phyloP scores from a whole-genome alignment of 2,113 vertebrate species.

The Hemiscyllium ocellatum region DNA sequence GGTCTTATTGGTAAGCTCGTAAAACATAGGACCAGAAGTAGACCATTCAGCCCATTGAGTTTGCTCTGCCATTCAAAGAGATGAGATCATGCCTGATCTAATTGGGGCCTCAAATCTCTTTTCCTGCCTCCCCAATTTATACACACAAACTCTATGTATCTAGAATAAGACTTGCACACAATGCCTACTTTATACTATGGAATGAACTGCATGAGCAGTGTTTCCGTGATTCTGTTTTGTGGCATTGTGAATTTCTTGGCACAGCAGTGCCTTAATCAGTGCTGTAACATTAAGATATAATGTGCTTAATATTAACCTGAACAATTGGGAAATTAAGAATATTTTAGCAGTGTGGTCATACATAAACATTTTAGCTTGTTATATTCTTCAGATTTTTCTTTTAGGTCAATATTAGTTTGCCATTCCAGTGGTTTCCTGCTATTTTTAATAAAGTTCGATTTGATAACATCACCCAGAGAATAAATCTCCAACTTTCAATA shows the following conservation, averaged over 20 bases:
- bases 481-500: constrained; percentile 7
- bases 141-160: no score
- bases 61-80: no score
- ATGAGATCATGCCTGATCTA: no score
- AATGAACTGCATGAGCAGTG: background rate
- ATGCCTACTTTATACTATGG: background rate
- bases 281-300: background rate
- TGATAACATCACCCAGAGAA: background rate
- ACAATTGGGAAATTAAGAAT: constrained; percentile 27
- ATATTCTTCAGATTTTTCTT: background rate
- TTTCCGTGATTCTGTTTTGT: background rate
- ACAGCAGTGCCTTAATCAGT: background rate
- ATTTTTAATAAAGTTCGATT: constrained; percentile 15
- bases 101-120: no score
- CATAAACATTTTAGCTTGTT: background rate
- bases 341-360: background rate
- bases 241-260: background rate
- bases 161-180: background rate
- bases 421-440: background rate
- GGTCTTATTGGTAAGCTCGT: no score
- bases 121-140: no score
- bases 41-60: no score
- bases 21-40: no score
- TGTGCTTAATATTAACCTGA: background rate
- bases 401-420: background rate